Percentiles rank a stretch among this genome's conserved stretches.
phyloP scores from a whole-genome alignment of 2,797 vertebrate genomes.

The Pristis pectinata region DNA sequence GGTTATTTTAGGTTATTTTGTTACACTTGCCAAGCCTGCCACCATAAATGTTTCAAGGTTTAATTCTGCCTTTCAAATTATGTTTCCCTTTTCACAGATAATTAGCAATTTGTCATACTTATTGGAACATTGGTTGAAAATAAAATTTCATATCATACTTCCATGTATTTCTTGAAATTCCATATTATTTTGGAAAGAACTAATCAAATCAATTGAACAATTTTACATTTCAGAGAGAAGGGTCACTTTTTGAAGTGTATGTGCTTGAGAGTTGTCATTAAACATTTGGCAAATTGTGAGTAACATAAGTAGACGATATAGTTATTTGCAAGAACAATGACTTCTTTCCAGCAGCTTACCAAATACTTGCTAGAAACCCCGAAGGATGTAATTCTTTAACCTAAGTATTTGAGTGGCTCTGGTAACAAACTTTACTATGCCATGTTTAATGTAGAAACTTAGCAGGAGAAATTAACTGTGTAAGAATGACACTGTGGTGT shows the following conservation, averaged over 20 bases:
- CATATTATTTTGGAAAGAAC: background rate
- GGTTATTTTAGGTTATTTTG: background rate
- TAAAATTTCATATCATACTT: background rate
- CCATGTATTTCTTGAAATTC: background rate
- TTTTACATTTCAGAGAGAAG: background rate
- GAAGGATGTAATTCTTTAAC: constrained; percentile 5
- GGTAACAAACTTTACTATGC: background rate
- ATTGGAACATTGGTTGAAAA: background rate
- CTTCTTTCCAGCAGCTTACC: constrained; percentile 11
- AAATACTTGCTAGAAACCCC: background rate
- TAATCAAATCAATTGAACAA: background rate
- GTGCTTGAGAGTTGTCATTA: constrained; percentile 5
- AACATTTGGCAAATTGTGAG: background rate
- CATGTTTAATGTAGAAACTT: background rate
- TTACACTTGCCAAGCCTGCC: background rate
- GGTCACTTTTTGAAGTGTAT: background rate
- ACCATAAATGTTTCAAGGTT: background rate
- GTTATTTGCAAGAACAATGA: constrained; percentile 2
- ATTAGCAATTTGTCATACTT: background rate
- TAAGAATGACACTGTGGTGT: background rate
- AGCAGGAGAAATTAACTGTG: background rate
- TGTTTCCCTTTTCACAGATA: background rate
- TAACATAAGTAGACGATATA: constrained; percentile 18
- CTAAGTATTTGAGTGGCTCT: background rate
- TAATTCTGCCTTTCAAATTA: background rate